A percentile compares a stretch with the other conserved stretches of the same genome.
These are phyloP conservation scores for Cantharis lateralis DNA, from an alignment of 2,888 invertebrate genomes.

Conservation along the genomic window DNA sequence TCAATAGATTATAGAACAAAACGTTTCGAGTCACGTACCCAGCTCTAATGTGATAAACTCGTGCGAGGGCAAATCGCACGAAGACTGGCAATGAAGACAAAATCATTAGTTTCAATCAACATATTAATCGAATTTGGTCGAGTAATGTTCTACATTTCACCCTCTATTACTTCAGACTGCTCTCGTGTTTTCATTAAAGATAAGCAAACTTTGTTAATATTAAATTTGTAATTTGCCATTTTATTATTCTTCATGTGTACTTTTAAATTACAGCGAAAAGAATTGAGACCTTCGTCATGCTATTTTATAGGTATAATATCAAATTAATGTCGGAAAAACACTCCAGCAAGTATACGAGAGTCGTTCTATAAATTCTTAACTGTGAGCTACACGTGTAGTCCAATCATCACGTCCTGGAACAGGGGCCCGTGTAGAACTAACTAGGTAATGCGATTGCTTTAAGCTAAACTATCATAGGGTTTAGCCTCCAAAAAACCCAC, in stretches of 20 bases:
- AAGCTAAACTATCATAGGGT: too few species aligned
- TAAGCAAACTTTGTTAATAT: background rate
- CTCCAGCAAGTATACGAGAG: background rate
- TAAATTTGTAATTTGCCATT: constrained; percentile 2
- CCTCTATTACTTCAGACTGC: constrained; percentile 48
- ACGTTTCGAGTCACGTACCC: constrained; percentile 50
- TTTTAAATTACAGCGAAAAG: background rate
- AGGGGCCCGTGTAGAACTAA: too few species aligned
- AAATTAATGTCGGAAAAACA: background rate
- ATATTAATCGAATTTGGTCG: constrained; percentile 52
- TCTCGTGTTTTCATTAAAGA: constrained; percentile 28
- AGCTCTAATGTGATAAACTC: constrained; percentile 49
- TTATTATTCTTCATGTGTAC: background rate
- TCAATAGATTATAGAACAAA: constrained; percentile 13
- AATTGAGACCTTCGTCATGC: background rate
- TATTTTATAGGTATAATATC: background rate
- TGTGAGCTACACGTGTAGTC: background rate
- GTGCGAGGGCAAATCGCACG: constrained; percentile 44
- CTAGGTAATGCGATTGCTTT: too few species aligned
- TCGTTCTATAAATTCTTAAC: background rate
- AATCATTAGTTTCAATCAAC: constrained; percentile 55
- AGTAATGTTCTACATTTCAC: constrained; percentile 43
- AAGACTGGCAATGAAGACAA: constrained; percentile 52
- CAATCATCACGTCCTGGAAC: too few species aligned
- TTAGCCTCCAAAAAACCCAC: too few species aligned